Evolutionary conservation across 2,113 vertebrate species (phyloP).

Genomic region (Oncorhynchus tshawytscha): DNA sequence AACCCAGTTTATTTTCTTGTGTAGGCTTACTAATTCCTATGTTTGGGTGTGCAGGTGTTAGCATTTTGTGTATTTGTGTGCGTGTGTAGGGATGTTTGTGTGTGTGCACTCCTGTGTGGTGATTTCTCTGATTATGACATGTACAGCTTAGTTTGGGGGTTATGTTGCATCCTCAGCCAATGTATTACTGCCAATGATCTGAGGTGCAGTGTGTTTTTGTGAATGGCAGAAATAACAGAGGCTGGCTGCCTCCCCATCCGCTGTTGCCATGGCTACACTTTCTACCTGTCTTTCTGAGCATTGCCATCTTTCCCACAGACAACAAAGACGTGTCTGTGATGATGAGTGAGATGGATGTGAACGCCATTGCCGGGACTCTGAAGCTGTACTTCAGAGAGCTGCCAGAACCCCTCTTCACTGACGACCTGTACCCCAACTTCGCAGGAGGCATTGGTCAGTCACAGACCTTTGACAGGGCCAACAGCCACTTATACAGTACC

Average conservation of each 20-base stretch:
- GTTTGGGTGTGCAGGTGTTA: not conserved
- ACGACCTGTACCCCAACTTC: constrained; percentile 96
- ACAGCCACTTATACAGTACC: not conserved
- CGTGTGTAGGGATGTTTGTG: too few species aligned
- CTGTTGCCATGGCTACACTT: not conserved
- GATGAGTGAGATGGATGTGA: constrained; percentile 99
- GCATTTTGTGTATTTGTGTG: not conserved
- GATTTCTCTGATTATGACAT: not conserved
- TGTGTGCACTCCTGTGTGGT: not conserved
- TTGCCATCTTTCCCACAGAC: constrained; percentile 69
- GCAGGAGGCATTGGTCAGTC: constrained; percentile 91
- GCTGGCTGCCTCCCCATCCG: not conserved
- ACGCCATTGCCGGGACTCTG: constrained; percentile 93
- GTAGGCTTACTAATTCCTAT: not conserved
- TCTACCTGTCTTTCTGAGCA: not conserved
- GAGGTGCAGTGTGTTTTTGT: not conserved
- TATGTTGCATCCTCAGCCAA: not conserved
- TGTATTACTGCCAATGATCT: not conserved
- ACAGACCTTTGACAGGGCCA: not conserved
- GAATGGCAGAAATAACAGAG: not conserved
- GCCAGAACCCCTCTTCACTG: constrained; percentile 94
- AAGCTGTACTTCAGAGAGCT: constrained; percentile 97
- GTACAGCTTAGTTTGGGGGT: not conserved
- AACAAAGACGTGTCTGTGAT: constrained; percentile 96
- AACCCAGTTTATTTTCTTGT: not conserved